Evolutionary conservation across 2,797 vertebrate species (phyloP), one percentile per base, ranked within the genome.

Genomic region (Anisognathus igniventris): DNA sequence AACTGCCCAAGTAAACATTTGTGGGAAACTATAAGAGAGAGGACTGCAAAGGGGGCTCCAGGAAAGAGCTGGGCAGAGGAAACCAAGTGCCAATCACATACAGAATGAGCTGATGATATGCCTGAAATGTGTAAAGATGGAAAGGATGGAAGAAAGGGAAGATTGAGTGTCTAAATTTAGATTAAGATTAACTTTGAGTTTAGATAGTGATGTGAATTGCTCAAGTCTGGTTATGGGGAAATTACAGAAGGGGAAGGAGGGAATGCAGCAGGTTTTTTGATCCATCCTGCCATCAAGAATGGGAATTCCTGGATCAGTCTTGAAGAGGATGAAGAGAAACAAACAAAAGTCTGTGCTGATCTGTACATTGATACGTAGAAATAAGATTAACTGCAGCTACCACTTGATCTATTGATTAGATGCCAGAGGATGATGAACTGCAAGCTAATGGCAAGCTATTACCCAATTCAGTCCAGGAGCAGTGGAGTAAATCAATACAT

Each of bases 351-450:
- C 86, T 73, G 20, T 39, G 45, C 73, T 68, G 72, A 88, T 86
- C 76, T 73, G 70, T 84, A 64, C 92, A 78, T 10, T 86, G 88
- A 93, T 86, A 95, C 47, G 71, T 92, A 94, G 93, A 95, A 95
- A 93, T 92, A 96, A 95, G 93, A 96, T 88, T 94, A 95, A 96
- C 92, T 86, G 88, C 90, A 84, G 51, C 90, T 81, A 88, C 88
- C 76, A 70, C 88, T 88, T 91, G 93, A 96, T 95, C 91, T 91
- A 96, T 96, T 79, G 96, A 96, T 95, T 96, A 95, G 90, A 90
- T 86, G 95, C 77, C 94, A 94, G 20, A 22, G 70, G 73, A 94
- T 96, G 96, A 96, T 93, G 92, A 95, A 96, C 83, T 95, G 86
- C n/a, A 0, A 96, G 92, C 62, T 90, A 96, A 95, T 92, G 90